phyloP scores from a whole-genome alignment of 2,113 vertebrate genomes.

The Onychorhynchus coronatus region DNA sequence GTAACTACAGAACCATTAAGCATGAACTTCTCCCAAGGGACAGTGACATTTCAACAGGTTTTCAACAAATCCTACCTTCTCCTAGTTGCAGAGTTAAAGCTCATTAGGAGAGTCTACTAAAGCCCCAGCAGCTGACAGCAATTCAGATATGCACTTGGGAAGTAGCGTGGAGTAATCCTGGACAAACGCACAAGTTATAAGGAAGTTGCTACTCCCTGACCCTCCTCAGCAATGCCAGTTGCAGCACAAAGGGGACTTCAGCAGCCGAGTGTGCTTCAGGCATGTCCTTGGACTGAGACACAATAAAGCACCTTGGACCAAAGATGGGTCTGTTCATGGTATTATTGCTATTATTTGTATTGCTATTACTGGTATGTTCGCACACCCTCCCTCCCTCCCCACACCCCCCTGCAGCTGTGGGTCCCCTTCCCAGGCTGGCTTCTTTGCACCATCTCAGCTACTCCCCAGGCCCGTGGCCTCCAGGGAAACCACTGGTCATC shows the following conservation, averaged over 20 bases:
- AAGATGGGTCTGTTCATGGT: not conserved
- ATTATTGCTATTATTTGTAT: not conserved
- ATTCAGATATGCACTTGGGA: not conserved
- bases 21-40: not conserved
- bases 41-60: not conserved
- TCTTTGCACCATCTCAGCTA: not conserved
- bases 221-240: not conserved
- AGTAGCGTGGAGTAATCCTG: not conserved
- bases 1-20: not conserved
- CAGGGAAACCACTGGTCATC: not conserved
- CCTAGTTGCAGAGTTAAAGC: slow-evolving; percentile 65
- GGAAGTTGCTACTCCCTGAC: not conserved
- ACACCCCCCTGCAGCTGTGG: not conserved
- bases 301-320: not conserved
- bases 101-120: slow-evolving; percentile 48
- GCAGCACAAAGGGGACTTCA: not conserved
- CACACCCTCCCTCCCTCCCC: not conserved
- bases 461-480: not conserved
- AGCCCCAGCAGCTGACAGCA: slow-evolving; percentile 22
- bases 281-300: not conserved
- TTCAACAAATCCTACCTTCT: slow-evolving; percentile 35
- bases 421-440: not conserved
- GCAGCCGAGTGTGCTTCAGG: not conserved
- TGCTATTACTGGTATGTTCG: not conserved
- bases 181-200: not conserved